These are phyloP conservation scores for Drosophila subobscura DNA, from an alignment of 1,140 invertebrate species.

Conservation along the genomic window DNA sequence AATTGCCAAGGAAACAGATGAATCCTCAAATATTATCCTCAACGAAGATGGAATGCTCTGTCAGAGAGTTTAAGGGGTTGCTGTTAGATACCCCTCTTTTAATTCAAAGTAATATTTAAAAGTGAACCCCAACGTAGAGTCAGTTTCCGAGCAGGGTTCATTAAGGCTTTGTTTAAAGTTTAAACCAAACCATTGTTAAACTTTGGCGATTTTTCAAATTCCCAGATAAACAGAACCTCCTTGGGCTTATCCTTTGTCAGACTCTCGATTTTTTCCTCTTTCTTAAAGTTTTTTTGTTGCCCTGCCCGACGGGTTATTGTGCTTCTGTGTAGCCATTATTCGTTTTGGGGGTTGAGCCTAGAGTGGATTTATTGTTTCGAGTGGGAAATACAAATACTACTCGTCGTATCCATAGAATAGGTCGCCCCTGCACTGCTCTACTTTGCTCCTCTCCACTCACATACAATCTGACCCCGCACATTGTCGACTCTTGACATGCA, in stretches of 20 bases:
- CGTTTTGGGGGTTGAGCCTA: constrained; percentile 30
- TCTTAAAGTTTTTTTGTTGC: constrained; percentile 2
- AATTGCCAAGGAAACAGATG: constrained; percentile 1
- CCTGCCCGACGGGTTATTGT: constrained; percentile 10
- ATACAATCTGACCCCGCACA: constrained; percentile 48
- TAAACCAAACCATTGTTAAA: background rate
- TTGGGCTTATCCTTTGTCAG: background rate
- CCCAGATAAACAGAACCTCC: background rate
- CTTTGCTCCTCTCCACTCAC: constrained; percentile 16
- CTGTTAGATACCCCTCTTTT: too few relatives aligned
- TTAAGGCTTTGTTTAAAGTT: background rate
- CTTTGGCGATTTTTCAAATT: constrained; percentile 19
- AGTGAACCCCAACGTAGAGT: background rate
- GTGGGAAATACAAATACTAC: constrained; percentile 66
- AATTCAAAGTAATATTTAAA: background rate
- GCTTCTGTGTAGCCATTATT: too few relatives aligned
- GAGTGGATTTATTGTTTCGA: constrained; percentile 80
- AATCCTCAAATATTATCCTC: too few relatives aligned
- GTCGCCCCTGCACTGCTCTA: too few relatives aligned
- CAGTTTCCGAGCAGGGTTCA: too few relatives aligned
- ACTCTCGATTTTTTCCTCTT: background rate
- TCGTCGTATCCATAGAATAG: constrained; percentile 14
- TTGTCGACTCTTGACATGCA: constrained; percentile 56
- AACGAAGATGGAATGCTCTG: constrained; percentile 24
- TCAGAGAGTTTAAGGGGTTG: background rate